A percentile compares a stretch with the other conserved stretches of the same genome.
Conservation (phyloP, 1,140 invertebrate species). For the Tigriopus japonicus region DNA sequence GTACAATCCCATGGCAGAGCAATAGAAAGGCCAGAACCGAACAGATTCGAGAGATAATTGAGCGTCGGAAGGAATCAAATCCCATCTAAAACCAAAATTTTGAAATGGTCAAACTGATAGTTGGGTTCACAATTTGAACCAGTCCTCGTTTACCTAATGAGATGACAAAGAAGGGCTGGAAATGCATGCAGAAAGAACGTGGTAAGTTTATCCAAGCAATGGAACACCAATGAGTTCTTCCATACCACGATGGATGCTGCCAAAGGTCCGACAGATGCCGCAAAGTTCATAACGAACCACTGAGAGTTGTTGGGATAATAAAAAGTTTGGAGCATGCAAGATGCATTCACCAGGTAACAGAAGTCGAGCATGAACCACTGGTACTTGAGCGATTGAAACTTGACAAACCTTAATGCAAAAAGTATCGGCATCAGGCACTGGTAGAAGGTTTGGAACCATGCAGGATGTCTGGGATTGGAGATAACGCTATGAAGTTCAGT, state of each 20-base stretch:
- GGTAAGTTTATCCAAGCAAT: slow-evolving; percentile 10
- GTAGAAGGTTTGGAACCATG: too few species aligned
- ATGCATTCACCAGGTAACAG: slow-evolving; percentile 11
- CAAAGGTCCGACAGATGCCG: slow-evolving; percentile 1
- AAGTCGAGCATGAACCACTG: slow-evolving; percentile 11
- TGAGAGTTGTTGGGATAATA: background rate
- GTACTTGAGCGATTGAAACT: too few species aligned
- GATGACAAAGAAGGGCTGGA: slow-evolving; percentile 1
- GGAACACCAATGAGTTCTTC: slow-evolving; percentile 13
- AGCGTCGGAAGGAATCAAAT: too few species aligned
- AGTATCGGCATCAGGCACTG: too few species aligned
- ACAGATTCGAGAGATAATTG: too few species aligned
- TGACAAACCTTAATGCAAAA: too few species aligned
- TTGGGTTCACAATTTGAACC: too few species aligned
- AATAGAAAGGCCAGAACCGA: background rate
- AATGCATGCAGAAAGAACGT: slow-evolving; percentile 13
- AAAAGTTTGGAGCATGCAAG: slow-evolving; percentile 1
- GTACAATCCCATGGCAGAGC: background rate
- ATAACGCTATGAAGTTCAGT: too few species aligned
- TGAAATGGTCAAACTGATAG: background rate
- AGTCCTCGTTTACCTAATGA: background rate
- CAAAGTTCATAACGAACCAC: slow-evolving; percentile 10
- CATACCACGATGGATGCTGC: slow-evolving; percentile 4
- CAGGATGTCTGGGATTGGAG: too few species aligned
- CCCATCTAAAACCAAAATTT: too few species aligned